These are phyloP conservation scores for Aspidoscelis tigris DNA, from an alignment of 2,113 vertebrate species.

Conservation along the genomic window DNA sequence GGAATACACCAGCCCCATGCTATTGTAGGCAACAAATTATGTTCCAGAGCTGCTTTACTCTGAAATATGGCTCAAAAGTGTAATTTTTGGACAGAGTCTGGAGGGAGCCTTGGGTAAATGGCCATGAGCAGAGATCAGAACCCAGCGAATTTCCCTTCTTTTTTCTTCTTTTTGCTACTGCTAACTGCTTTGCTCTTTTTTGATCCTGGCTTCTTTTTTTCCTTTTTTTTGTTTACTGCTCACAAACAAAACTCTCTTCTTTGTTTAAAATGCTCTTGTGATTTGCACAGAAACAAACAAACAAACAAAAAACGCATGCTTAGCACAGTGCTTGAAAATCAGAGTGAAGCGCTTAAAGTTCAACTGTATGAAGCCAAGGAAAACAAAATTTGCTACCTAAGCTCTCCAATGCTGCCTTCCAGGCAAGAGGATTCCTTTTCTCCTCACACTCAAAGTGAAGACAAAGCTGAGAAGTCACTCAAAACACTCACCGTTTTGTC, in stretches of 20 bases:
- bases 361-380: constrained; percentile 13
- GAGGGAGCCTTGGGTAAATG: constrained; percentile 29
- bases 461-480: not conserved
- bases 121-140: constrained; percentile 55
- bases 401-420: not conserved
- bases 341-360: constrained; percentile 49
- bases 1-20: too few species aligned
- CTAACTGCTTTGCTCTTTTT: not conserved
- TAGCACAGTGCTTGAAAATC: constrained; percentile 28
- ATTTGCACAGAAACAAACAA: constrained; percentile 67
- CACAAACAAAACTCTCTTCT: constrained; percentile 50
- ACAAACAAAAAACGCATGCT: constrained; percentile 59
- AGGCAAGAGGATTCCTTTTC: not conserved
- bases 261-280: constrained; percentile 30
- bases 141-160: constrained; percentile 32
- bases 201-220: constrained; percentile 38
- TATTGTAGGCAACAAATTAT: too few species aligned
- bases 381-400: constrained; percentile 10
- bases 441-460: not conserved
- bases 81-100: too few species aligned
- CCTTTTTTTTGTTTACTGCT: not conserved
- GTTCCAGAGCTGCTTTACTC: too few species aligned
- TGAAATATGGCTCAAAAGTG: too few species aligned
- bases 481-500: not conserved
- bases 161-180: not conserved